phyloP scores from a whole-genome alignment of 2,888 invertebrate species.

The Lymantria dispar region DNA sequence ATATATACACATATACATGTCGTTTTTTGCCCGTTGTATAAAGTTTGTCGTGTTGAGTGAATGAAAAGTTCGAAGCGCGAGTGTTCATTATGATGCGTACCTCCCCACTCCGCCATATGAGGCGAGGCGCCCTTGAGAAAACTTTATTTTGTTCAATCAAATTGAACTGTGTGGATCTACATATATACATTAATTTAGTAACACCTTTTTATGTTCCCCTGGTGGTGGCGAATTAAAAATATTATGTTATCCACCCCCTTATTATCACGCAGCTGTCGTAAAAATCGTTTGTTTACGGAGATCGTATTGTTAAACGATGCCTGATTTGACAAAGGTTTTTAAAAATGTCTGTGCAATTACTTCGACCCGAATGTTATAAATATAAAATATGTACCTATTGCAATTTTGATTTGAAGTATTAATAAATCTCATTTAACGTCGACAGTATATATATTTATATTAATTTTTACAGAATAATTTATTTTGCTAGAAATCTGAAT shows the following conservation, averaged over 20 bases:
- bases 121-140: background rate
- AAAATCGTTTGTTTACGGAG: background rate
- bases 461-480: background rate
- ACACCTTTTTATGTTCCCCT: too few relatives aligned
- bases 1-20: too few relatives aligned
- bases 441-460: background rate
- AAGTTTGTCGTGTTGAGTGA: slow-evolving; percentile 24
- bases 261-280: background rate
- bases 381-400: background rate
- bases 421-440: background rate
- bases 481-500: background rate
- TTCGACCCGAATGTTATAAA: background rate
- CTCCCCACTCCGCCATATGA: background rate
- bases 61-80: slow-evolving; percentile 29
- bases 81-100: slow-evolving; percentile 22
- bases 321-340: background rate
- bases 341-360: background rate
- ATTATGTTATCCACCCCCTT: too few relatives aligned
- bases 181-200: too few relatives aligned
- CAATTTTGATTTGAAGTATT: background rate
- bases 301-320: background rate
- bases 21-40: slow-evolving; percentile 2
- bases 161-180: too few relatives aligned
- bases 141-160: too few relatives aligned
- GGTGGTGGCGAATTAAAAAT: too few relatives aligned